Percentiles rank a stretch among this genome's conserved stretches.
Evolutionary conservation across 1,140 invertebrate species (phyloP).

Genomic region (Atopsyche davidsoni): DNA sequence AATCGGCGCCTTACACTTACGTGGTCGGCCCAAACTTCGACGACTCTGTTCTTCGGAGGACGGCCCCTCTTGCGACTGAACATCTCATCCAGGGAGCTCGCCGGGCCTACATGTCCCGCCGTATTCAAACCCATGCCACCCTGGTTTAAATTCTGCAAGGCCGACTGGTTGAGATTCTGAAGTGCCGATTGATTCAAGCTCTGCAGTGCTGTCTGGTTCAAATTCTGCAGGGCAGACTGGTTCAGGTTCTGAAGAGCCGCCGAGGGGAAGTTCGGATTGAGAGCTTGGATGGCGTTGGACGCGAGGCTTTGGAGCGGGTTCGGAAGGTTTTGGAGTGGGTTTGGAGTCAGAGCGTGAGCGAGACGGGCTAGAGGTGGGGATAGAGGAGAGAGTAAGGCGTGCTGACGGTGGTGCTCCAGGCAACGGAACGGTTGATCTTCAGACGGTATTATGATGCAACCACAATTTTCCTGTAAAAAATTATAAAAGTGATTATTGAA

Average conservation of each 20-base stretch:
- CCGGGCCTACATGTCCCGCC: conserved; percentile 57
- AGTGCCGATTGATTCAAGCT: conserved; percentile 39
- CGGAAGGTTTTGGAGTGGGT: conserved; percentile 18
- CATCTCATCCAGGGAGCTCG: conserved; percentile 77
- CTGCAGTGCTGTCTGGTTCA: conserved; percentile 17
- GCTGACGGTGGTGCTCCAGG: conserved; percentile 86
- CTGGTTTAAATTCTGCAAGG: conserved; percentile 18
- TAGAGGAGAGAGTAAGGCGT: conserved; percentile 55
- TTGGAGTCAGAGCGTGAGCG: conserved; percentile 21
- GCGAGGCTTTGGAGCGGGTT: conserved; percentile 10
- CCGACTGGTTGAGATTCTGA: conserved; percentile 34
- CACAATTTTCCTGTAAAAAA: conserved; percentile 70
- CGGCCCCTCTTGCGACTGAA: conserved; percentile 85
- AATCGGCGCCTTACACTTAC: conserved; percentile 47
- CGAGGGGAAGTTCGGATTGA: conserved; percentile 44
- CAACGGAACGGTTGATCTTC: conserved; percentile 77
- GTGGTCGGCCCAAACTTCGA: conserved; percentile 82
- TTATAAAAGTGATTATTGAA: no score
- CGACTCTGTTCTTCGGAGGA: conserved; percentile 86
- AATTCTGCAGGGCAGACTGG: conserved; percentile 5
- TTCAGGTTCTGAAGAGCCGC: conserved; percentile 20
- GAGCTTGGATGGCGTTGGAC: conserved; percentile 45
- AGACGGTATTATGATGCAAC: conserved; percentile 72
- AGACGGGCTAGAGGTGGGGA: conserved; percentile 51
- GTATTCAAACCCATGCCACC: conserved; percentile 35